phyloP scores from a whole-genome alignment of 2,888 invertebrate genomes.

The Calameuta filiformis region DNA sequence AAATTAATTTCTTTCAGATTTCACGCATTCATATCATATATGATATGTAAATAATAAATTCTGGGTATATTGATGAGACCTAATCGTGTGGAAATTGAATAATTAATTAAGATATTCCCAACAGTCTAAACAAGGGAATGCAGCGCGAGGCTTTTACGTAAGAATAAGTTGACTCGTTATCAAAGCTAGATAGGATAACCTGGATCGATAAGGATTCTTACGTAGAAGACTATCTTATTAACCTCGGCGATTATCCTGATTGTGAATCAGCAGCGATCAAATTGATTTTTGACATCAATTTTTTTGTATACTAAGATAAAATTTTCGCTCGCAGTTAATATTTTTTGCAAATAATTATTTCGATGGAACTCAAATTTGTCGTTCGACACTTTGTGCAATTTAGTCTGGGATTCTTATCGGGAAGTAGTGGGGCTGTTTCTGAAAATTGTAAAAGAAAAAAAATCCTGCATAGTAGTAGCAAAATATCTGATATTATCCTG shows the following conservation, averaged over 20 bases:
- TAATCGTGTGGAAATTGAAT: neutral
- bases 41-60: neutral
- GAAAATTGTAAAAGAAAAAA: neutral
- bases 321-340: neutral
- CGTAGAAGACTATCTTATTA: neutral
- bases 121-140: neutral
- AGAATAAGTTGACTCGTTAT: neutral
- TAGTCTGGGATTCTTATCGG: neutral
- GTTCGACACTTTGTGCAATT: neutral
- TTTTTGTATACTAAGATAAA: too few relatives aligned
- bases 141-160: neutral
- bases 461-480: slow-evolving; percentile 9
- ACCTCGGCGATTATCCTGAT: neutral
- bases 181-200: neutral
- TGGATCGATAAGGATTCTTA: neutral
- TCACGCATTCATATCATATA: neutral
- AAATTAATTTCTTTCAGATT: neutral
- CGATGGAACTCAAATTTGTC: neutral
- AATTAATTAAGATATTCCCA: neutral
- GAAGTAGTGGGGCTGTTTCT: neutral
- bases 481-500: slow-evolving; percentile 19
- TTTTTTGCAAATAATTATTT: neutral
- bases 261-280: neutral
- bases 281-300: neutral
- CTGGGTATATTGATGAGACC: neutral